Base-by-base conservation (phyloP, 2,113 vertebrate species). In the Antigone vipio region DNA sequence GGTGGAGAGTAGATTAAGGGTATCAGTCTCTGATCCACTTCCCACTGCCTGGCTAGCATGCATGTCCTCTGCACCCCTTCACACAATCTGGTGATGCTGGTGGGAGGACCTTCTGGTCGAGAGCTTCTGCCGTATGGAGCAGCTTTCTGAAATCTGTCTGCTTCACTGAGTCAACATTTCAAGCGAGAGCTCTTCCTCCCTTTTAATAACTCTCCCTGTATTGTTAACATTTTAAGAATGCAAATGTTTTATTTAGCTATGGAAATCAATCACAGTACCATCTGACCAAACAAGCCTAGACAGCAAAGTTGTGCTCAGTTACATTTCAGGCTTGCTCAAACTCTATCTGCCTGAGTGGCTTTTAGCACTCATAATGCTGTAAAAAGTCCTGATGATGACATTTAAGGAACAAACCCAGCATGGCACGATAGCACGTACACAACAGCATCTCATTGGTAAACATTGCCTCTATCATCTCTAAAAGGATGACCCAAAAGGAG, bases 351-450 rank as follows among this genome's bases (percentile, higher is more conserved):
- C 6, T n/a, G 23, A 68, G 5, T 50, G 62, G 20, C 19, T 85
- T 91, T 75, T 64, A 76, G 29, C 21, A 42, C 17, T 32, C 52
- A 53, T 3, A 76, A 20, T 20, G 27, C 9, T 47, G 11, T 63
- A 45, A 75, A 84, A 87, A 47, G 22, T 21, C 6, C 5, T 49
- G 34, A 52, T 63, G 12, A 49, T 62, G 16, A 53, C 29, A 75
- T 90, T 76, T 66, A 73, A 85, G 22, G 66, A 72, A 35, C 6
- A 79, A 88, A 27, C 16, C 14, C 2, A 3, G 6, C 8, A 24
- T 23, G 5, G 15, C 13, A 45, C 0, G 4, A 64, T 23, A 35
- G 32, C 16, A 60, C 0, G 0, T 44, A 56, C 14, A 27, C 40
- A 78, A 64, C 2, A 55, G 7, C 19, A 69, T 18, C 17, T 63